These are phyloP conservation scores for Odobenus rosmarus DNA, from an alignment of 2,113 vertebrate species.

Conservation along the genomic window DNA sequence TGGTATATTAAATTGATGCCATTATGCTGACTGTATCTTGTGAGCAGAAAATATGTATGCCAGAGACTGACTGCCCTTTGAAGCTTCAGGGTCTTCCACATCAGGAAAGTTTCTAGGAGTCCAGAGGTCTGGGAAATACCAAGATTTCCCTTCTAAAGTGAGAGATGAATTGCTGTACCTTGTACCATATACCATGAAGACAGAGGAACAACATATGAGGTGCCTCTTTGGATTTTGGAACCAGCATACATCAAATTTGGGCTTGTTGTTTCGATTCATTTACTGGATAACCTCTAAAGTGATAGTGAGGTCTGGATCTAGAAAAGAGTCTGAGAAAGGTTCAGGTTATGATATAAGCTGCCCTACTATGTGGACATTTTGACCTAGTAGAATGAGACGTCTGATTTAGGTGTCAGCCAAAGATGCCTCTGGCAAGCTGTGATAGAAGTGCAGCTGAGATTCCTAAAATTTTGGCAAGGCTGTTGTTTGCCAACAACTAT, in stretches of 20 bases:
- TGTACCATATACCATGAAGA: not conserved
- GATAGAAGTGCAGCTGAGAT: conserved; percentile 7
- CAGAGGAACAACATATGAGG: not conserved
- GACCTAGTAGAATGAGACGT: not conserved
- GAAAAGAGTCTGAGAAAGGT: not conserved
- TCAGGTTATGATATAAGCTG: not conserved
- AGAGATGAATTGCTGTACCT: not conserved
- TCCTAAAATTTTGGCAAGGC: not conserved
- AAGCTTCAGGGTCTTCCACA: not conserved
- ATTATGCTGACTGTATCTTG: not conserved
- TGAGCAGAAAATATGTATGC: conserved; percentile 40
- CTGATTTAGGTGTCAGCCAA: not conserved
- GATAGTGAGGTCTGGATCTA: not conserved
- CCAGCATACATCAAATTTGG: not conserved
- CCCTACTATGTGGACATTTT: not conserved
- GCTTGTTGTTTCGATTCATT: not conserved
- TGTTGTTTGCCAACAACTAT: not conserved
- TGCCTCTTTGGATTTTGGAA: conserved; percentile 13
- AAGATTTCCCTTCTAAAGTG: not conserved
- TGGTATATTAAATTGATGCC: conserved; percentile 15
- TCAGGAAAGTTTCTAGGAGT: not conserved
- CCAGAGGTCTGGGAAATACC: not conserved
- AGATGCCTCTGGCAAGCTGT: not conserved
- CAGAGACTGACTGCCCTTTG: not conserved
- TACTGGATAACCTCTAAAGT: not conserved